Base-by-base conservation (phyloP, 2,113 vertebrate species). In the Bagarius yarrelli region DNA sequence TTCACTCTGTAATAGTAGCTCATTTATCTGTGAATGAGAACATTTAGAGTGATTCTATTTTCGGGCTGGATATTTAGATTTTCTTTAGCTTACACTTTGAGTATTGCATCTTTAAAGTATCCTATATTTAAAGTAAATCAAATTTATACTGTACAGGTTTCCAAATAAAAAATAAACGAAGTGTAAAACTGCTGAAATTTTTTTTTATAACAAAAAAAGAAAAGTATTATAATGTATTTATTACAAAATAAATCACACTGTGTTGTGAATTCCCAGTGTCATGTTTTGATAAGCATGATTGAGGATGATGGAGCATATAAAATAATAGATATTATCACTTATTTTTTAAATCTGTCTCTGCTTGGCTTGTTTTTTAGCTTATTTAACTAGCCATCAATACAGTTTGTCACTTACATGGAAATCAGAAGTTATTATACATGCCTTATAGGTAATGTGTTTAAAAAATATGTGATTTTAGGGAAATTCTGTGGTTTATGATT, bases 211-310 rank as follows among this genome's bases (percentile, higher is more conserved):
- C 12, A 15, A 5, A n/a, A 13, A 3, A 19, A 75, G 11, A 61
- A n/a, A 56, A 34, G n/a, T 3, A n/a, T n/a, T n/a, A n/a, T 8
- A 56, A 56, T 57, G 9, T 11, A 77, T 63, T 63, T 50, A 64
- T 25, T 32, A 50, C 61, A 47, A 56, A 57, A 69, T 21, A 59
- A 56, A 64, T 53, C 71, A 21, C 21, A 14, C 34, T 61, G 15
- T 79, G 77, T 67, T 80, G 18, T 70, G 34, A 70, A 27, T 44
- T 63, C 19, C 34, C 63, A n/a, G 61, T 76, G 80, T 27, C 72
- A 77, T 77, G 73, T 82, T 82, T 76, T 76, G 64, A 82, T 60
- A 56, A 59, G 50, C 52, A 56, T 27, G 16, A 25, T 40, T 70
- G 50, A 60, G 64, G 53, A 77, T 50, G 53, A 82, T 77, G 19